Conservation (phyloP, 2,888 invertebrate genomes). For the Pantelozetes paolii region DNA sequence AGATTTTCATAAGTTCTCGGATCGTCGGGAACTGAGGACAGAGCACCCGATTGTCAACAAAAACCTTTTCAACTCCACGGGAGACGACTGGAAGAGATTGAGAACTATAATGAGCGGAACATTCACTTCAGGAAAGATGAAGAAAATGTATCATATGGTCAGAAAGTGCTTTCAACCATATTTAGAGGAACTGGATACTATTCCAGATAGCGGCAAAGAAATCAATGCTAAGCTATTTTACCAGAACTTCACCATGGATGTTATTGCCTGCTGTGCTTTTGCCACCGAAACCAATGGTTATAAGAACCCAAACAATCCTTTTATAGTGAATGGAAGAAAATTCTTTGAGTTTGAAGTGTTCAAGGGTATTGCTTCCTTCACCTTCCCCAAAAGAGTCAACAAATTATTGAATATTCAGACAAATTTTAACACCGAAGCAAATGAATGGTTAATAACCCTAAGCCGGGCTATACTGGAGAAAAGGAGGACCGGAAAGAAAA, state of each 20-base stretch:
- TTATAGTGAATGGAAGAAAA: conserved; percentile 39
- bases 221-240: neutral
- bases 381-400: neutral
- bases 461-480: neutral
- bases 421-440: neutral
- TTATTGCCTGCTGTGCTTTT: conserved; percentile 62
- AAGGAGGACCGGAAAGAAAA: neutral
- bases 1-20: neutral
- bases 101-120: neutral
- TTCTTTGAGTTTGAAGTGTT: conserved; percentile 34
- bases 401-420: neutral
- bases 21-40: neutral
- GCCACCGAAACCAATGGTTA: conserved; percentile 57
- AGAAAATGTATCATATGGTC: neutral
- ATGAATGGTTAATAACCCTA: neutral
- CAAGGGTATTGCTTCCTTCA: neutral
- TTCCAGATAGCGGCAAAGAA: neutral
- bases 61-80: neutral
- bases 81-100: neutral
- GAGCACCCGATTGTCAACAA: conserved; percentile 19
- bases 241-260: neutral
- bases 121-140: neutral
- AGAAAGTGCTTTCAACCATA: neutral
- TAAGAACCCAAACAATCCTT: conserved; percentile 50
- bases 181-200: neutral